Base-by-base conservation (phyloP, 2,113 vertebrate genomes). In the Vombatus ursinus region DNA sequence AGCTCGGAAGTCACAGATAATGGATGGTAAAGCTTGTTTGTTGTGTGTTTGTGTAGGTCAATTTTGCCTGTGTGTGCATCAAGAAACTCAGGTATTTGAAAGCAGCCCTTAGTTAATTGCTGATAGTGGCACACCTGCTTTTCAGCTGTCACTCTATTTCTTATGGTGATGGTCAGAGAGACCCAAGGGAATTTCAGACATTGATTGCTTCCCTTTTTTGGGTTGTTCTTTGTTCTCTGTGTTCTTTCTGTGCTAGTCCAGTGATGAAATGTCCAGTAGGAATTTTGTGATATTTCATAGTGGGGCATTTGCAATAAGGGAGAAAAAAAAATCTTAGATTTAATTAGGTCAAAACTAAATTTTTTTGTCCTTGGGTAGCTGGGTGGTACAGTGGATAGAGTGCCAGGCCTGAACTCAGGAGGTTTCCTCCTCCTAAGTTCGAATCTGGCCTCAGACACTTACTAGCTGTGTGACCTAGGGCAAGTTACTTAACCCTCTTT, bases 161-260 rank as follows among this genome's bases (percentile, higher is more conserved):
- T 51, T 68, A 11, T 92, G 22, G 61, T 47, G 90, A 61, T 50
- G 44, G 26, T 48, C 49, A 68, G 57, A 90, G 51, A 68, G 53
- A 31, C 47, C 44, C 53, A 50, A 52, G 93, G 77, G 91, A 68
- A 24, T 90, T 92, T 94, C 68, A 8, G 2, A 84, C 37, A 44
- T 84, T 44, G 68, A 84, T 84, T 84, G n/a, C 68, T 68, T 96
- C 52, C 93, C 84, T 44, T 53, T 92, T 92, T 94, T 57, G 31
- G 53, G 16, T 50, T 90, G 47, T 90, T 91, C 90, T 92, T 94
- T 52, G 52, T 37, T 92, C 1, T 96, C 93, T 53, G 16, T 96
- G 52, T 28, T 53, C 0, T 94, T 90, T 90, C 52, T 90, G 50
- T 92, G 68, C 49, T n/a, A 48, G 89, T 68, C 37, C 44, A 90